phyloP scores from a whole-genome alignment of 2,888 invertebrate genomes.

The Drosophila stalkeri region DNA sequence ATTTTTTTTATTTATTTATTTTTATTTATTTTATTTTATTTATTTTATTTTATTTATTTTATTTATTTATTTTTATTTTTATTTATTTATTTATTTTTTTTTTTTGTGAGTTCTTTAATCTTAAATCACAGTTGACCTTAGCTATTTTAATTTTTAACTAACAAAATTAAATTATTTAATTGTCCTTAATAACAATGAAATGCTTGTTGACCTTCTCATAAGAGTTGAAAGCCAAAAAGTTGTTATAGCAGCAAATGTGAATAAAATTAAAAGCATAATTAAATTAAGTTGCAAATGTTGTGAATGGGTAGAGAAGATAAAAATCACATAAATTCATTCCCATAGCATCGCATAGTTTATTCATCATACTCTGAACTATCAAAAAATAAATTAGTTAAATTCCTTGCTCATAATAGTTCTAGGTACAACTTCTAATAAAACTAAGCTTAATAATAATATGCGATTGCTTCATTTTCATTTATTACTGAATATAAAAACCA shows the following conservation, averaged over 20 bases:
- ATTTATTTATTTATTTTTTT: too few species aligned
- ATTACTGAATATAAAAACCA: background rate
- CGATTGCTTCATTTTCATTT: background rate
- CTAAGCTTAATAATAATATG: background rate
- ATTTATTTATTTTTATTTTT: background rate
- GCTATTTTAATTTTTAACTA: background rate
- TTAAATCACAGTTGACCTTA: background rate
- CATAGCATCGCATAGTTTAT: background rate
- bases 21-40: too few species aligned
- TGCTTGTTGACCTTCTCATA: conserved; percentile 32
- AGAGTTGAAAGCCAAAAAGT: background rate
- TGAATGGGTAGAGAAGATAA: background rate
- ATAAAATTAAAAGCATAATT: background rate
- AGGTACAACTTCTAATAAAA: background rate
- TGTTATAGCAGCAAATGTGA: background rate
- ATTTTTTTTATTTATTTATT: background rate
- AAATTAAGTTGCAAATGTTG: background rate
- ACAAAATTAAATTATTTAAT: background rate
- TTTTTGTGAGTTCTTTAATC: background rate
- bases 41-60: too few species aligned
- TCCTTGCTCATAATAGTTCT: background rate
- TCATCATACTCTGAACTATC: background rate
- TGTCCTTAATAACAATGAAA: background rate
- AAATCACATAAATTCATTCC: background rate
- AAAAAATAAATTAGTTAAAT: background rate